Evolutionary conservation across 2,797 vertebrate species (phyloP).

Genomic region (Sebastes cheni): DNA sequence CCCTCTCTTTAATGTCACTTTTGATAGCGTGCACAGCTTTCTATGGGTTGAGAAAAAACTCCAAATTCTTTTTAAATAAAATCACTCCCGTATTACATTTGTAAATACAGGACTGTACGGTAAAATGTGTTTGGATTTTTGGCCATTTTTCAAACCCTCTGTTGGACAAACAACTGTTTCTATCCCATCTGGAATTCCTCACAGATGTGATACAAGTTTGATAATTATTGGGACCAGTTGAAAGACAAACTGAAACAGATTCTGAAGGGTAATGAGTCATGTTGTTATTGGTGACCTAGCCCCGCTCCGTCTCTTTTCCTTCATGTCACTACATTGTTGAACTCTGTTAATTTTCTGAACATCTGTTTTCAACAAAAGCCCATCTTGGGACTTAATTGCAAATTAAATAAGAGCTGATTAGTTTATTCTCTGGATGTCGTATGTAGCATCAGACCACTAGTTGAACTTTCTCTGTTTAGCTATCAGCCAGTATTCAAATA

Average conservation of each 20-base stretch:
- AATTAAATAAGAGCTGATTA: conserved; percentile 31
- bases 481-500: not conserved
- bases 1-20: not conserved
- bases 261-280: conserved; percentile 20
- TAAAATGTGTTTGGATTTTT: not conserved
- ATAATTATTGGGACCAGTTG: conserved; percentile 11
- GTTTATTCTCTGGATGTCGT: conserved; percentile 14
- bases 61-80: not conserved
- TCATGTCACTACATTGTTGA: not conserved
- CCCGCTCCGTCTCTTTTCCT: not conserved
- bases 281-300: not conserved
- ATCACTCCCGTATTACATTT: not conserved
- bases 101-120: not conserved
- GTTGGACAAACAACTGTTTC: not conserved
- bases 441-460: not conserved
- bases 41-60: not conserved
- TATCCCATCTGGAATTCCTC: not conserved
- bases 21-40: not conserved
- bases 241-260: conserved; percentile 29
- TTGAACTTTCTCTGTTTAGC: conserved; percentile 15
- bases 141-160: not conserved
- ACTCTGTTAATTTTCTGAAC: not conserved
- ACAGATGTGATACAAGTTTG: not conserved
- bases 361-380: conserved; percentile 29
- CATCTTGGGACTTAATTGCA: not conserved